Percentiles rank a stretch among this genome's conserved stretches.
Conservation (phyloP, 2,113 vertebrate genomes). For the Okapia johnstoni region DNA sequence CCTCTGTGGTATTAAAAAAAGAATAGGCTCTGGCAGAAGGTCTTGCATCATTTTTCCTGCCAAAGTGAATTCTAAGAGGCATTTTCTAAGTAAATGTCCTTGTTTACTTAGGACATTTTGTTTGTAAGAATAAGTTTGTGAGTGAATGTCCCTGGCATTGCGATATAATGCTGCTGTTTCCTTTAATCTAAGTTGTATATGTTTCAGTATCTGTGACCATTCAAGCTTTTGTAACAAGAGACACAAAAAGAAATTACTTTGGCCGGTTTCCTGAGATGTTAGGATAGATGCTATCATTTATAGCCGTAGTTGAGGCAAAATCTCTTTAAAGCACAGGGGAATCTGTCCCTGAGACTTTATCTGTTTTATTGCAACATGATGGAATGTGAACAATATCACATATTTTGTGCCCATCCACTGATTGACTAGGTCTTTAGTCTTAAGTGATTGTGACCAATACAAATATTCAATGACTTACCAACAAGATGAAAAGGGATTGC, state of each 20-base stretch:
- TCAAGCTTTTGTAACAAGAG: constrained; percentile 6
- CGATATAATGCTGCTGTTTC: background rate
- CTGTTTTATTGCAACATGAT: background rate
- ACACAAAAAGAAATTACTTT: constrained; percentile 55
- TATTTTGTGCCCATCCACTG: background rate
- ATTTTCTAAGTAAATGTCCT: constrained; percentile 43
- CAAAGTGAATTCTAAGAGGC: constrained; percentile 25
- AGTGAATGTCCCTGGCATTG: background rate
- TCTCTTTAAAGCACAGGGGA: background rate
- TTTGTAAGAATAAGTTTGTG: no score
- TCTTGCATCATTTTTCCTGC: background rate
- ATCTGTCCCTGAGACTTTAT: background rate
- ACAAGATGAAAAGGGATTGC: background rate
- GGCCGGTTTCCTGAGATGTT: constrained; percentile 4
- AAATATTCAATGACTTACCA: background rate
- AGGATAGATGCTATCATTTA: constrained; percentile 40
- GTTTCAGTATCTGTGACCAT: constrained; percentile 25
- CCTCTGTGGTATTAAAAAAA: constrained; percentile 37
- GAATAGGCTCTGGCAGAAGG: background rate
- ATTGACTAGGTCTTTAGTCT: constrained; percentile 25
- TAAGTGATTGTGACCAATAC: constrained; percentile 7
- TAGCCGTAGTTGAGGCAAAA: background rate
- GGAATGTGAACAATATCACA: background rate
- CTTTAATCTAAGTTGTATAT: constrained; percentile 28
- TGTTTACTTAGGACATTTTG: no score